Percentiles rank a stretch among this genome's conserved stretches.
phyloP scores from a whole-genome alignment of 23 tunicate species.

The Ascidia mentula region DNA sequence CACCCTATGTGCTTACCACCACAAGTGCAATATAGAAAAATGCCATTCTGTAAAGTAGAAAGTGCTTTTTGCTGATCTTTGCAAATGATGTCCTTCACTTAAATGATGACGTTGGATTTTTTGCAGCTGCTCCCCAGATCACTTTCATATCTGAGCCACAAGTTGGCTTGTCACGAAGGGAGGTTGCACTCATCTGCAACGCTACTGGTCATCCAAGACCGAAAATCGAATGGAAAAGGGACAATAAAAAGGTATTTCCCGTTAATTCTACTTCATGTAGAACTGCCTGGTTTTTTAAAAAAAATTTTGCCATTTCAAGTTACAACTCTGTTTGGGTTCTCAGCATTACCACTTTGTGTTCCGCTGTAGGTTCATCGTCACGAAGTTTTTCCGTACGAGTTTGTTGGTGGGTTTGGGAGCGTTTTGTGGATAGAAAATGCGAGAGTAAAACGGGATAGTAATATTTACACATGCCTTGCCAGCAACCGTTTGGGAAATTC shows the following conservation, averaged over 20 bases:
- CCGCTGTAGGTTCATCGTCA: constrained; percentile 19
- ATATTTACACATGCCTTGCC: constrained; percentile 37
- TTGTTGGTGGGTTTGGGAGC: constrained; percentile 27
- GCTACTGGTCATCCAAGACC: constrained; percentile 81
- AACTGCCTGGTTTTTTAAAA: background rate
- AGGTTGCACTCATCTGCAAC: constrained; percentile 49
- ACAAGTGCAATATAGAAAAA: no score
- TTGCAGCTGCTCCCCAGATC: constrained; percentile 50
- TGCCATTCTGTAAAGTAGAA: no score
- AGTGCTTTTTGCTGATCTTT: no score
- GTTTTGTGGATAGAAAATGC: constrained; percentile 57
- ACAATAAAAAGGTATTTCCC: constrained; percentile 34
- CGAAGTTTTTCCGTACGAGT: constrained; percentile 7
- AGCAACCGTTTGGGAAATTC: constrained; percentile 28
- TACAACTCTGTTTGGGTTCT: no score
- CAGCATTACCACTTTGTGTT: background rate
- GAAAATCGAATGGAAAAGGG: constrained; percentile 45
- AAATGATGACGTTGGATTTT: no score
- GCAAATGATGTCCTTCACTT: no score
- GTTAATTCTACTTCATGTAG: background rate
- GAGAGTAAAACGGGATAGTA: constrained; percentile 19
- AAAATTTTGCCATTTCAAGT: no score
- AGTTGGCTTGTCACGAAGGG: constrained; percentile 19
- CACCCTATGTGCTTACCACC: no score
- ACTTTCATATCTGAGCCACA: constrained; percentile 24